Base-by-base conservation (phyloP, 2,888 invertebrate genomes). In the Drosophila parthenogenetica region DNA sequence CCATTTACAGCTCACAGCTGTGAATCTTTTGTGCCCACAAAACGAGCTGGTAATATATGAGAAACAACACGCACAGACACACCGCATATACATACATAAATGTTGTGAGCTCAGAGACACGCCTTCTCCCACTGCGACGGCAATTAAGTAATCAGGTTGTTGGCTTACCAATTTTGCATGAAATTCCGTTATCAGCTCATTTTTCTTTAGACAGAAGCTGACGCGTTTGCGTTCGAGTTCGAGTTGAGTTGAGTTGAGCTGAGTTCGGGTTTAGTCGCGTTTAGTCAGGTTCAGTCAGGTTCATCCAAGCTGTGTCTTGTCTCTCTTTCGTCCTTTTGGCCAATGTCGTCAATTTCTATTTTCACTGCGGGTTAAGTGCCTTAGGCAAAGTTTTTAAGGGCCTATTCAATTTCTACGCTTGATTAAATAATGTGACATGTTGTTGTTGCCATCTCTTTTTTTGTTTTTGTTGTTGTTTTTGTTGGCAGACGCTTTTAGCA, bases 391-490 rank as follows among this genome's bases (percentile, higher is more conserved):
- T 86, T 86, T 85, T 86, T 81, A 87, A 86, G 85, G 86, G 81
- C 86, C 85, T 86, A 86, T 86, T 87, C 88, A 86, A 86, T 86
- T 86, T 87, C 83, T 81, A 74, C 88, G 86, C 88, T 86, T 86
- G 88, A 86, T 86, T 86, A 86, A 86, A 86, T 86, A 86, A 86
- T 87, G 86, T 87, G 81, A 65, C 77, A 87, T 73, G 67, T 62
- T 69, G 74, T 72, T 72, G 61, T 53, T 75, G 69, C 22, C 35
- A 13, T 35, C 5, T 17, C 8, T 59, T 46, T 67, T 57, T 49
- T 25, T 59, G 51, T 42, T 62, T 54, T n/a, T 67, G 53, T 49
- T 66, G 63, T 40, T 66, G 64, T 58, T 76, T 65, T 45, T 50
- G 67, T 17, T 64, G 63, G 69, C 73, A 77, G 82, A 85, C 82